Evolutionary conservation across 1,140 invertebrate genomes (phyloP), one percentile per base, ranked within the genome.

Genomic region (Dendrolimus punctatus): DNA sequence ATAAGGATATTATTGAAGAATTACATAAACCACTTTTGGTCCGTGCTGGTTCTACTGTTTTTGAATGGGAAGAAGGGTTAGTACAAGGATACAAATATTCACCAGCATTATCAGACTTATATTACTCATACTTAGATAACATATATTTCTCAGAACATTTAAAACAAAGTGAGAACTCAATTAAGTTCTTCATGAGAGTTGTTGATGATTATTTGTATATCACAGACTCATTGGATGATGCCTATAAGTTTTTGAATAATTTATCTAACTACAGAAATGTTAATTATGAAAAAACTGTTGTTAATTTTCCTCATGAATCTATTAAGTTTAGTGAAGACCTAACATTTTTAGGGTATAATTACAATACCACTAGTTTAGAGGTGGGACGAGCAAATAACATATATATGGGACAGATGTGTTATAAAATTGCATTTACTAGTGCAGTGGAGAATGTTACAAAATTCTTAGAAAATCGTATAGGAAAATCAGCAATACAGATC

Each of bases 161-260:
- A 5, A 66, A 65, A 57, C 51, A 57, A 42, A 39, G 44, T 36
- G 50, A 61, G 42, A 60, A 66, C 62, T 48, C 61, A 59, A 52
- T 85, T 6, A 78, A 68, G 66, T 48, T 87, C 10, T 85, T 87
- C 64, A 66, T 64, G 8, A 66, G 87, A 68, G 68, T 80, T 55
- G 87, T 88, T 6, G 87, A 88, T 66, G 87, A 88, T 61, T 88
- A 87, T 67, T 64, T 88, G 8, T 87, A 80, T 51, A 70, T 88
- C 5, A 87, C 83, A 43, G 74, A 87, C 46, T 73, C 70, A 42
- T 60, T 85, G 42, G 58, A 79, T 40, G 75, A 79, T 61, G 87
- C 85, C 5, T 40, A 59, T 53, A 51, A 46, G 39, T 88, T 87
- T 72, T 63, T 88, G 48, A 57, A 77, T 9, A 68, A 73, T 6